Evolutionary conservation across 92 coral and sea anemone genomes (phyloP).

Genomic region (Diadumene lineata): DNA sequence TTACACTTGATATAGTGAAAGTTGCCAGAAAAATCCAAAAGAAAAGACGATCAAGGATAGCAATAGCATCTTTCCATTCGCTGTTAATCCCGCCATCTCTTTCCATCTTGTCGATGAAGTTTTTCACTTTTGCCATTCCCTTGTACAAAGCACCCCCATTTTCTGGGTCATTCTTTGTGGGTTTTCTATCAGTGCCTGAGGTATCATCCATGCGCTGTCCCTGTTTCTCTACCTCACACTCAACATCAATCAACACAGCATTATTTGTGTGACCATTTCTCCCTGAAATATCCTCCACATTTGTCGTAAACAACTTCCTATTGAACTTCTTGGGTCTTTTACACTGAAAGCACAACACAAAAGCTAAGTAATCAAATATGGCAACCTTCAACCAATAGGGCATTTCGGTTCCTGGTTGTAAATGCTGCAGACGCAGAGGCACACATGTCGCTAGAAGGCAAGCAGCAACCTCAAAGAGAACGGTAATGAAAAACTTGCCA

Average conservation of each 20-base stretch:
- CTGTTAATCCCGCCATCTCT: conserved; percentile 32
- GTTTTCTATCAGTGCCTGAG: background rate
- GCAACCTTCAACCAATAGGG: conserved; percentile 79
- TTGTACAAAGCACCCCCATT: background rate
- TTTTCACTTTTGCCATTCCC: background rate
- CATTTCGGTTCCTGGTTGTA: conserved; percentile 87
- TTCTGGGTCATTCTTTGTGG: background rate
- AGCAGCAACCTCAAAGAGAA: conserved; percentile 69
- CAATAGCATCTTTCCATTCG: conserved; percentile 73
- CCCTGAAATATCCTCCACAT: no score
- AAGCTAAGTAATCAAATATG: conserved; percentile 80
- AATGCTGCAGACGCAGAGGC: conserved; percentile 72
- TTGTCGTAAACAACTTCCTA: conserved; percentile 10
- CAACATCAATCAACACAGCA: no score
- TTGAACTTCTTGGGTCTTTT: conserved; percentile 40
- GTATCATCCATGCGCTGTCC: no score
- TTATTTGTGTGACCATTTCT: background rate
- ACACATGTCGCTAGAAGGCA: conserved; percentile 74
- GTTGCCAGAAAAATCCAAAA: conserved; percentile 57
- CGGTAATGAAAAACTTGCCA: conserved; percentile 82
- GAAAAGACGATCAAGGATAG: conserved; percentile 67
- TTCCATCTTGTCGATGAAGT: conserved; percentile 27
- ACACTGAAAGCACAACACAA: conserved; percentile 58
- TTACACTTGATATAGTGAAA: conserved; percentile 45
- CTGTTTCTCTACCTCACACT: no score